These are phyloP conservation scores for Xylocampa areola DNA, from an alignment of 2,888 invertebrate species.

Conservation along the genomic window DNA sequence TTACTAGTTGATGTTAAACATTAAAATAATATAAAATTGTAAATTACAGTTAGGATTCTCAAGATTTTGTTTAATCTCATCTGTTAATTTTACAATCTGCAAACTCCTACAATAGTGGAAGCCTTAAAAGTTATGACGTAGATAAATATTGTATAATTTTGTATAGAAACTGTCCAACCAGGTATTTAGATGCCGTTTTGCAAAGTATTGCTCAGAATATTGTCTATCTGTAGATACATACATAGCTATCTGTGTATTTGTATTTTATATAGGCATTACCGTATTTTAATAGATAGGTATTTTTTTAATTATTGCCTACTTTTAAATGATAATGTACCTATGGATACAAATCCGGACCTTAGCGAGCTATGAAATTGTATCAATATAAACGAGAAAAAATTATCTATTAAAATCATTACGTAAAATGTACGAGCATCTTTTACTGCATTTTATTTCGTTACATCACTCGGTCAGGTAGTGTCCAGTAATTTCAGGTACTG, in stretches of 20 bases:
- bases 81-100: slow-evolving; percentile 20
- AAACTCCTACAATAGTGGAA: slow-evolving; percentile 33
- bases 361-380: slow-evolving; percentile 74
- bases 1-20: slow-evolving; percentile 77
- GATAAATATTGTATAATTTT: slow-evolving; percentile 28
- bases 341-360: slow-evolving; percentile 67
- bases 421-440: slow-evolving; percentile 63
- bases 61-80: slow-evolving; percentile 21
- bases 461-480: too few species aligned
- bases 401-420: slow-evolving; percentile 68
- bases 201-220: slow-evolving; percentile 63
- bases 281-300: slow-evolving; percentile 75
- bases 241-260: slow-evolving; percentile 59
- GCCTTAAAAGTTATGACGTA: slow-evolving; percentile 19
- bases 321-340: slow-evolving; percentile 65
- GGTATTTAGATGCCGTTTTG: slow-evolving; percentile 46
- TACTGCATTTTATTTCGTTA: slow-evolving; percentile 43
- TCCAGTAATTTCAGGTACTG: too few species aligned
- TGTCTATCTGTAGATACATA: slow-evolving; percentile 56
- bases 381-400: slow-evolving; percentile 67
- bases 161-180: slow-evolving; percentile 34
- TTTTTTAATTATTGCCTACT: slow-evolving; percentile 70
- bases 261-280: slow-evolving; percentile 77
- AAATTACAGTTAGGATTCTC: slow-evolving; percentile 48
- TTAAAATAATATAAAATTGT: slow-evolving; percentile 60